A percentile compares a stretch with the other conserved stretches of the same genome.
Conservation (phyloP, 2,797 vertebrate species). For the Enteromius paludinosus region DNA sequence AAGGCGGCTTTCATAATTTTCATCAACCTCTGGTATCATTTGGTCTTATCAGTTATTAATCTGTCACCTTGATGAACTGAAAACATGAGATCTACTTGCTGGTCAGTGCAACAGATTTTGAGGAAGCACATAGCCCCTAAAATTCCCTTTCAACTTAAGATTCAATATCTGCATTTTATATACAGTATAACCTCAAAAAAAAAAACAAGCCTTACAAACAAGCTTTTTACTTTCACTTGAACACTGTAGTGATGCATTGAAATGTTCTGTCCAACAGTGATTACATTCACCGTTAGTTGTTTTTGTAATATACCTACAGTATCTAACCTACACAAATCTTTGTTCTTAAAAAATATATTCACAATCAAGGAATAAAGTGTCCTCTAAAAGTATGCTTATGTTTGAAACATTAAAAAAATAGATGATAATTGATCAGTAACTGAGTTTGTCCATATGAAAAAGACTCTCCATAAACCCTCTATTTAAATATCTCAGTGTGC, state of each 20-base stretch:
- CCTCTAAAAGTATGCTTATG: constrained; percentile 67
- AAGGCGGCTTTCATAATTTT: not conserved
- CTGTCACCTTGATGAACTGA: not conserved
- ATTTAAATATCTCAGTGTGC: constrained; percentile 59
- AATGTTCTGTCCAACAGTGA: constrained; percentile 52
- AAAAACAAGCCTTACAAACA: constrained; percentile 27
- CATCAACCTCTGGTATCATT: not conserved
- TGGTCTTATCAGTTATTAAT: not conserved
- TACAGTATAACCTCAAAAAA: not conserved
- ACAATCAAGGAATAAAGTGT: constrained; percentile 66
- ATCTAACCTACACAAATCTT: constrained; percentile 41
- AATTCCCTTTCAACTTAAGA: constrained; percentile 2
- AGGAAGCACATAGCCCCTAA: not conserved
- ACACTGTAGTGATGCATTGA: constrained; percentile 45
- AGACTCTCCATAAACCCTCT: constrained; percentile 32
- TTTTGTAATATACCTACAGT: constrained; percentile 50
- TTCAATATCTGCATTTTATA: constrained; percentile 17
- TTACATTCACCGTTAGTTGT: constrained; percentile 45
- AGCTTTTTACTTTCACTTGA: constrained; percentile 19
- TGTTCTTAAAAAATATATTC: constrained; percentile 71
- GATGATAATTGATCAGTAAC: constrained; percentile 53
- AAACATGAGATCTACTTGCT: not conserved
- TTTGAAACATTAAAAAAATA: constrained; percentile 37
- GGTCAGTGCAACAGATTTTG: constrained; percentile 16
- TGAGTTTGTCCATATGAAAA: constrained; percentile 56